A percentile compares a stretch with the other conserved stretches of the same genome.
Conservation (phyloP, 2,113 vertebrate species). For the Plectropomus leopardus region DNA sequence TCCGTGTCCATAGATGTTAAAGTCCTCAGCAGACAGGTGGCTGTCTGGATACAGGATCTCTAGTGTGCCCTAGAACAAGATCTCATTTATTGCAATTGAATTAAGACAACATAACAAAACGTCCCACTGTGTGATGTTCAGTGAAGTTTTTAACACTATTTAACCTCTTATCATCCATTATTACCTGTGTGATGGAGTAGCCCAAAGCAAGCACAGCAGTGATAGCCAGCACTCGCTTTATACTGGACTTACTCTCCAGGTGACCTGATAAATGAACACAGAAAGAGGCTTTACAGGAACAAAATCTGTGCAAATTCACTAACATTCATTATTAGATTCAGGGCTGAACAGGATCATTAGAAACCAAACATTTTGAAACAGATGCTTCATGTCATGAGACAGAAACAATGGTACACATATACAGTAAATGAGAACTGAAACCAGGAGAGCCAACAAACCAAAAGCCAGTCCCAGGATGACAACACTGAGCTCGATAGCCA, state of each 20-base stretch:
- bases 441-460: conserved; percentile 83
- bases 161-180: neutral
- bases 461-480: conserved; percentile 97
- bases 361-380: neutral
- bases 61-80: conserved; percentile 88
- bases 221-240: conserved; percentile 95
- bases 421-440: conserved; percentile 48
- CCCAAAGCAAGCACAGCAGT: conserved; percentile 94
- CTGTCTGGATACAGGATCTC: conserved; percentile 95
- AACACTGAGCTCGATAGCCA: conserved; percentile 97
- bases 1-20: conserved; percentile 98
- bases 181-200: conserved; percentile 97
- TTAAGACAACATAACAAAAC: neutral
- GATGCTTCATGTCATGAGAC: neutral
- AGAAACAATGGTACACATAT: neutral
- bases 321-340: neutral
- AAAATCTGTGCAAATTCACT: neutral
- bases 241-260: conserved; percentile 96
- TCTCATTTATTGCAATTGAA: neutral
- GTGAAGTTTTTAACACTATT: neutral
- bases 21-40: conserved; percentile 97
- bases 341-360: neutral
- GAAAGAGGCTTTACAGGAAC: conserved; percentile 6
- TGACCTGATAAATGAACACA: conserved; percentile 83
- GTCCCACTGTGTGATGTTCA: neutral